Evolutionary conservation across 2,797 vertebrate genomes (phyloP).

Genomic region (Liasis olivaceus): DNA sequence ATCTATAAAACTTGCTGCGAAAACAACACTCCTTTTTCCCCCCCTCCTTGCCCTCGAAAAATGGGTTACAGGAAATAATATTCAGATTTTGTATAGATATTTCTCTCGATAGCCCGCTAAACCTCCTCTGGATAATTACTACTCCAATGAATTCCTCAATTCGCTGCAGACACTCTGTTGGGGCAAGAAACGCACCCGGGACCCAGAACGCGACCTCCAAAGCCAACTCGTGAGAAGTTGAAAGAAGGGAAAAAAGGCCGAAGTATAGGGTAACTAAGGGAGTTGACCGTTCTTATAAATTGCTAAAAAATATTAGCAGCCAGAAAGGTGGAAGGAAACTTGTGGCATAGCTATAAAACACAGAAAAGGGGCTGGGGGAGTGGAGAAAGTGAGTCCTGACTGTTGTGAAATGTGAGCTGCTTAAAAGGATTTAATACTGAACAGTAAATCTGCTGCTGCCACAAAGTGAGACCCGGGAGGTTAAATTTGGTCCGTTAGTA

Average conservation of each 20-base stretch:
- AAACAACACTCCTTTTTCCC: neutral
- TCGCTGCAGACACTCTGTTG: neutral
- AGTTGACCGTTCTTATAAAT: fast-evolving
- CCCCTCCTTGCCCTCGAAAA: neutral
- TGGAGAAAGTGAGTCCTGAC: no score
- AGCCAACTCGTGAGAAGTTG: neutral
- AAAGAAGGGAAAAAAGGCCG: neutral
- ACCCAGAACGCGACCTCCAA: neutral
- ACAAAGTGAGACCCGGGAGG: neutral
- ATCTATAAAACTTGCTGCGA: neutral
- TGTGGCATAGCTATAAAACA: neutral
- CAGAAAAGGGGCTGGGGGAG: neutral
- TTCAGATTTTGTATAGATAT: neutral
- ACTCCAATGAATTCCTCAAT: neutral
- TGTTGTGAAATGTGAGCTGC: neutral
- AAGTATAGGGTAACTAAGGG: neutral
- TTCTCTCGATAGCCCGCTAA: neutral
- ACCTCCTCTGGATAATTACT: neutral
- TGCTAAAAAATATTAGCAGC: neutral
- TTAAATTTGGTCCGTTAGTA: slow-evolving; percentile 39
- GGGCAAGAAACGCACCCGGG: neutral
- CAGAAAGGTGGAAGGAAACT: fast-evolving
- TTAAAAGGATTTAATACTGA: slow-evolving; percentile 4
- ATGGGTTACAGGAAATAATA: neutral
- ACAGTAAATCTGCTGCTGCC: neutral